These are phyloP conservation scores for Anomalospiza imberbis DNA, from an alignment of 2,797 vertebrate genomes.

Conservation along the genomic window DNA sequence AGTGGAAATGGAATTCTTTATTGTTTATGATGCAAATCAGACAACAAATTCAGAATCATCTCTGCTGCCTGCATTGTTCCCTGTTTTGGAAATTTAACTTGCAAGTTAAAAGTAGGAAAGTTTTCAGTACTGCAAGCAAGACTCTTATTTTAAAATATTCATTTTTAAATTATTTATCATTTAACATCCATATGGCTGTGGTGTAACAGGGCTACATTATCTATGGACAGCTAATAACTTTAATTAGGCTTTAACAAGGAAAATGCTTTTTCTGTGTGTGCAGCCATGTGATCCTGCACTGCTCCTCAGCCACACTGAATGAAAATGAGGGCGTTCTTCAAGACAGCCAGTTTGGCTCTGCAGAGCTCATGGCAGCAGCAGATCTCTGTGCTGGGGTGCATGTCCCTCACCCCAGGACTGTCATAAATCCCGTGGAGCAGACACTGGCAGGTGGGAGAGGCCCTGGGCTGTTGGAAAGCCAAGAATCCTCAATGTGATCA, in stretches of 20 bases:
- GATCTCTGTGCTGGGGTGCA: fast-evolving
- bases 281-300: not conserved
- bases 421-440: fast-evolving
- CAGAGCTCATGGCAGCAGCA: not conserved
- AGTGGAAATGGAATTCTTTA: not conserved
- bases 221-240: not conserved
- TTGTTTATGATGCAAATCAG: not conserved
- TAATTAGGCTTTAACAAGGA: not conserved
- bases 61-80: not conserved
- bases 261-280: not conserved
- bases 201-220: not conserved
- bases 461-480: not conserved
- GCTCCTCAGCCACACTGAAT: not conserved
- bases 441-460: fast-evolving
- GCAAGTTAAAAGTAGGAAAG: not conserved
- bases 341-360: not conserved
- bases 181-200: not conserved
- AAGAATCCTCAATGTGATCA: not conserved
- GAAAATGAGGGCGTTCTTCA: not conserved
- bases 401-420: fast-evolving
- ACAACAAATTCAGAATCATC: not conserved
- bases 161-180: not conserved
- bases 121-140: not conserved
- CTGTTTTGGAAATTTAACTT: not conserved
- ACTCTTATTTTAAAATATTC: not conserved